phyloP scores from a whole-genome alignment of 1,140 invertebrate species.

The Maconellicoccus hirsutus region DNA sequence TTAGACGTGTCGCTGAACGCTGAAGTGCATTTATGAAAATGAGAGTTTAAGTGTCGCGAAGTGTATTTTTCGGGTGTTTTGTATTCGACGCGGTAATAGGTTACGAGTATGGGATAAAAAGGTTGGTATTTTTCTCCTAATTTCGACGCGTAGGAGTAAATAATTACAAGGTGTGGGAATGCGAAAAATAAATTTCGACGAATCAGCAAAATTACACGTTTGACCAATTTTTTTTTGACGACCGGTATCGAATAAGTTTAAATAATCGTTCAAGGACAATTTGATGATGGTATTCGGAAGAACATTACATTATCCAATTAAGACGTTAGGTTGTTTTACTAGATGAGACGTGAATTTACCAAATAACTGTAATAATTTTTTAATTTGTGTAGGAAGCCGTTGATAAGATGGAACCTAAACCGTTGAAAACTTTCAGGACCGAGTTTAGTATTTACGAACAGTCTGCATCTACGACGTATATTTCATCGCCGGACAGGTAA shows the following conservation, averaged over 20 bases:
- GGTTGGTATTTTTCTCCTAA: no score
- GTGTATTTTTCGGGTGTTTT: no score
- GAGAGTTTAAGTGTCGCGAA: no score
- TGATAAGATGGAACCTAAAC: slow-evolving; percentile 56
- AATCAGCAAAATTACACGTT: no score
- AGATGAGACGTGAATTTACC: neutral
- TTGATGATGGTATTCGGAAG: neutral
- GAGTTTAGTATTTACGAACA: slow-evolving; percentile 52
- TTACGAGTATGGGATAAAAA: no score
- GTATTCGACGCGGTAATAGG: no score
- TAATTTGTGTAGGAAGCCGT: slow-evolving; percentile 44
- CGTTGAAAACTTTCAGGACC: slow-evolving; percentile 59
- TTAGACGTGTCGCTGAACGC: no score
- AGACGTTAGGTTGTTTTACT: neutral
- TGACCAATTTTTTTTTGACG: no score
- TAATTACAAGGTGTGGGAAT: no score
- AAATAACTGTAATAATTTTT: slow-evolving; percentile 7
- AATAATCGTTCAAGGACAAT: neutral
- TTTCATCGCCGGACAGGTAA: slow-evolving; percentile 11
- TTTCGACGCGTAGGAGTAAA: no score
- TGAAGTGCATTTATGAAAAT: no score
- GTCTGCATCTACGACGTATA: neutral
- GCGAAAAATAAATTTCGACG: no score
- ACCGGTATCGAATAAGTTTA: neutral
- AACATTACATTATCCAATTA: neutral